A percentile compares a stretch with the other conserved stretches of the same genome.
Evolutionary conservation across 2,113 vertebrate species (phyloP).

Genomic region (Beaufortia kweichowensis): DNA sequence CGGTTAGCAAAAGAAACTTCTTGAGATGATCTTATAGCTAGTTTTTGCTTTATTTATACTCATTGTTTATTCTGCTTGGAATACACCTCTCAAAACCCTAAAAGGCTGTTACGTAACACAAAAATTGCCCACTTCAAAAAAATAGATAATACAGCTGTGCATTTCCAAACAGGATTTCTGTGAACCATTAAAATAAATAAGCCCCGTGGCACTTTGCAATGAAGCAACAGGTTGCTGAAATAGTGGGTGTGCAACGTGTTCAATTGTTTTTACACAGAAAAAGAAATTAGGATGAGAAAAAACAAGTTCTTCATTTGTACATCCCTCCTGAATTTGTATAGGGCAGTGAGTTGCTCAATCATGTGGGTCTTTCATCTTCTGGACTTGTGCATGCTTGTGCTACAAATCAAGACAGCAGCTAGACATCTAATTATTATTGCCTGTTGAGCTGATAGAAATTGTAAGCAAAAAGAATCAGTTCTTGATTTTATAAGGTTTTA

Average conservation of each 20-base stretch:
- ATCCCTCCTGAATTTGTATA: constrained; percentile 3
- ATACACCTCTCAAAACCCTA: background rate
- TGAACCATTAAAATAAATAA: background rate
- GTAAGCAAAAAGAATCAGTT: background rate
- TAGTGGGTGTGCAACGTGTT: background rate
- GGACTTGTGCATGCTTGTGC: background rate
- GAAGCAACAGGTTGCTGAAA: background rate
- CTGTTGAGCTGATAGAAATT: background rate
- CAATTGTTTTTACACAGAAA: background rate
- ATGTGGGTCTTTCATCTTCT: background rate
- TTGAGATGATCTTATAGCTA: background rate
- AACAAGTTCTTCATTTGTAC: background rate
- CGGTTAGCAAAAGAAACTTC: too few species aligned
- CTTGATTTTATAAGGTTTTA: constrained; percentile 36
- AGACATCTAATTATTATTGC: background rate
- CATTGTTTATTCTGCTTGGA: background rate
- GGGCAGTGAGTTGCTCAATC: background rate
- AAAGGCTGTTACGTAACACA: background rate
- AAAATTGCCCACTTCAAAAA: background rate
- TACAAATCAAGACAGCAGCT: constrained; percentile 25
- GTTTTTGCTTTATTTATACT: background rate
- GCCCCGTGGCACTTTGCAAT: background rate
- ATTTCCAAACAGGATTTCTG: background rate
- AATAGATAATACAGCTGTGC: background rate
- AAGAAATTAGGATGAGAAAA: background rate